Conservation (phyloP, 2,797 vertebrate species). For the Falco cherrug region DNA sequence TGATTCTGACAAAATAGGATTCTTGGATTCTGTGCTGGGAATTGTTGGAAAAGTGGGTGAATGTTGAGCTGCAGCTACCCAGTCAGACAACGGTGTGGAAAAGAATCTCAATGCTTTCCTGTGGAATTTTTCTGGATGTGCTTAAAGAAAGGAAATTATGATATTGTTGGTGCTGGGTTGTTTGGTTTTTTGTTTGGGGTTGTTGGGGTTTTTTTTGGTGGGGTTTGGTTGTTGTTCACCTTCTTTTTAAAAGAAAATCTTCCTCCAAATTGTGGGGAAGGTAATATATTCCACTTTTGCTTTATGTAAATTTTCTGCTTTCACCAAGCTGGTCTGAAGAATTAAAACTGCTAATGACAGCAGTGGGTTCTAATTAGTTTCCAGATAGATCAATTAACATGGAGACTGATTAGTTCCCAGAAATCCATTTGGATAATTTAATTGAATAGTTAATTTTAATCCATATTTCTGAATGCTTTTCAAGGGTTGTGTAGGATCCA, state of each 20-base stretch:
- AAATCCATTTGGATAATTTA: neutral
- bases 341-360: neutral
- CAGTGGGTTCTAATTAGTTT: constrained; percentile 4
- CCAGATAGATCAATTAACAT: neutral
- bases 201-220: neutral
- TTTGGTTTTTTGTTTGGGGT: too few species aligned
- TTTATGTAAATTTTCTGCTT: neutral
- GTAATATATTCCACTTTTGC: neutral
- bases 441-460: constrained; percentile 15
- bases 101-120: neutral
- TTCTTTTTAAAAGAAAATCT: neutral
- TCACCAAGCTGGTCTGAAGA: neutral
- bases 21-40: neutral
- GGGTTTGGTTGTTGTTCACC: neutral
- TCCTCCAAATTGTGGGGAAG: neutral
- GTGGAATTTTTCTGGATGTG: neutral
- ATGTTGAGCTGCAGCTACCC: neutral
- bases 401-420: neutral
- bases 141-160: neutral
- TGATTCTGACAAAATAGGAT: neutral
- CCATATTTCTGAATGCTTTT: constrained; percentile 9
- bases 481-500: neutral
- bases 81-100: neutral
- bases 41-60: neutral
- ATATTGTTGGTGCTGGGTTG: neutral